Evolutionary conservation across 2,888 invertebrate genomes (phyloP).

Genomic region (Lithophane semibrunnea): DNA sequence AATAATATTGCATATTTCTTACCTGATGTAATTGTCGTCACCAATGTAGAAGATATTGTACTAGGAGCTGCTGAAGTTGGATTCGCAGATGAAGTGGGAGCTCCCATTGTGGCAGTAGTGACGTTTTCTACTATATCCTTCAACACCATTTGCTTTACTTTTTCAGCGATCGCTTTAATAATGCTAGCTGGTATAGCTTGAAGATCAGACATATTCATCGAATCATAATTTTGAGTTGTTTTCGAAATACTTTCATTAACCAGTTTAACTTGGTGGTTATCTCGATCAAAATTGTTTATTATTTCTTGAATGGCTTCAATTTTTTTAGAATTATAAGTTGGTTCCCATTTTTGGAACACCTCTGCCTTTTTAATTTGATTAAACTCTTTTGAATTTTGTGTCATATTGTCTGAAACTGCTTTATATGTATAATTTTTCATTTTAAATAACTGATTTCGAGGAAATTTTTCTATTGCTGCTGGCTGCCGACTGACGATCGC

Average conservation of each 20-base stretch:
- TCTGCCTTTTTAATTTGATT: slow-evolving; percentile 9
- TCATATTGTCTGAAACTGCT: not conserved
- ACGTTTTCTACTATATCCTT: slow-evolving; percentile 74
- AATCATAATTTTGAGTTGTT: slow-evolving; percentile 1
- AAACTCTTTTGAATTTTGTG: not conserved
- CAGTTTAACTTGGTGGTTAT: slow-evolving; percentile 1
- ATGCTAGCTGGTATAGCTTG: slow-evolving; percentile 56
- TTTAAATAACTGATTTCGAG: slow-evolving; percentile 21
- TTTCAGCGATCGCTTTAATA: slow-evolving; percentile 79
- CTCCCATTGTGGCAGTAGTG: slow-evolving; percentile 36
- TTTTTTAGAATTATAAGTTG: slow-evolving; percentile 2
- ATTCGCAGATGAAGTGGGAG: slow-evolving; percentile 24
- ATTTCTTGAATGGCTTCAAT: slow-evolving; percentile 10
- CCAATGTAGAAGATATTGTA: slow-evolving; percentile 27
- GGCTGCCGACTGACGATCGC: slow-evolving; percentile 3
- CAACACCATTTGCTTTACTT: slow-evolving; percentile 78
- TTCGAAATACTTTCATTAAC: not conserved
- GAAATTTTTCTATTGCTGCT: slow-evolving; percentile 13
- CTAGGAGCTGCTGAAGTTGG: slow-evolving; percentile 43
- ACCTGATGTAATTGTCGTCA: slow-evolving; percentile 45
- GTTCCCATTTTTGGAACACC: not conserved
- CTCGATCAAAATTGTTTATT: not conserved
- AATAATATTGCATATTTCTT: slow-evolving; percentile 1
- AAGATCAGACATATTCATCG: slow-evolving; percentile 5
- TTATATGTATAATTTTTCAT: slow-evolving; percentile 23